Percentiles rank a stretch among this genome's conserved stretches.
Conservation (phyloP, 2,888 invertebrate species). For the Catocala sponsa region DNA sequence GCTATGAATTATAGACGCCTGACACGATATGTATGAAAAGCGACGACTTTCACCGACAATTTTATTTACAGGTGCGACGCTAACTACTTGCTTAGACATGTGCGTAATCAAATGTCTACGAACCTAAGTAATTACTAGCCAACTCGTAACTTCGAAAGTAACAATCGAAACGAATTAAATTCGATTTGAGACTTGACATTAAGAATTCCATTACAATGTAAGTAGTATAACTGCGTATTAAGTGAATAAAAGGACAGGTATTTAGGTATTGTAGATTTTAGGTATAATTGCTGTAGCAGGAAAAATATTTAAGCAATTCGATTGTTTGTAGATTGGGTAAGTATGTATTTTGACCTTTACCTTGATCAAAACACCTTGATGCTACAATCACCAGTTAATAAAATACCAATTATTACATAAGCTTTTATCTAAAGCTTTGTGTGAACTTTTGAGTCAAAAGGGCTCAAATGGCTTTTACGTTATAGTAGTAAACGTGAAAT, state of each 20-base stretch:
- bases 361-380: constrained; percentile 16
- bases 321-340: too few species aligned
- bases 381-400: constrained; percentile 8
- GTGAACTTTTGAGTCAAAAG: too few species aligned
- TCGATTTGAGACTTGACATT: constrained; percentile 12
- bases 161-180: constrained; percentile 14
- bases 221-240: too few species aligned
- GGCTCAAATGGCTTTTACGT: too few species aligned
- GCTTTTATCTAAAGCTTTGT: too few species aligned
- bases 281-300: too few species aligned
- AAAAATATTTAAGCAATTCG: background rate
- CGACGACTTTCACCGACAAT: constrained; percentile 58
- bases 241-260: too few species aligned
- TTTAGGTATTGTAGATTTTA: too few species aligned
- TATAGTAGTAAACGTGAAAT: too few species aligned
- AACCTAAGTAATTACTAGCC: constrained; percentile 44
- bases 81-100: constrained; percentile 31
- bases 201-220: background rate
- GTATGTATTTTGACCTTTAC: constrained; percentile 3
- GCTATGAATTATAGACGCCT: constrained; percentile 63
- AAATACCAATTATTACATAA: too few species aligned
- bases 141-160: constrained; percentile 30
- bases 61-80: constrained; percentile 53
- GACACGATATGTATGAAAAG: constrained; percentile 64
- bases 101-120: constrained; percentile 42